A percentile compares a stretch with the other conserved stretches of the same genome.
These are phyloP conservation scores for Erebia palarica DNA, from an alignment of 2,888 invertebrate genomes.

Conservation along the genomic window DNA sequence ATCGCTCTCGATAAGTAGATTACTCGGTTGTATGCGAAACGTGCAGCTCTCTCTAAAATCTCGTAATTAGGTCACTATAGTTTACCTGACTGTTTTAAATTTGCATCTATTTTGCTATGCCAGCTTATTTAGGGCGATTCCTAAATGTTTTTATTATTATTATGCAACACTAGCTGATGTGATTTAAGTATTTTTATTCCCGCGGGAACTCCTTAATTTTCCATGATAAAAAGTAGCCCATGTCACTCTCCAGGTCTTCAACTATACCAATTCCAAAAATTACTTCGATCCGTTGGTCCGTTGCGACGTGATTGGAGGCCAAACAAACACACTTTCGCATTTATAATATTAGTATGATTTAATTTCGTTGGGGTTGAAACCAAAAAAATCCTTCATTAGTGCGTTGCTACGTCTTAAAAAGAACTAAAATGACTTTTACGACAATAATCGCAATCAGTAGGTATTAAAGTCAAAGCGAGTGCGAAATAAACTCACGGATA, in stretches of 20 bases:
- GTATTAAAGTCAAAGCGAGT: not conserved
- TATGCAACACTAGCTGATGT: too few relatives aligned
- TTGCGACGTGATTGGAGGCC: too few relatives aligned
- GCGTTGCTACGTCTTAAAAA: not conserved
- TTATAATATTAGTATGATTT: too few relatives aligned
- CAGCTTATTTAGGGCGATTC: not conserved
- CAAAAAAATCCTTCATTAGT: too few relatives aligned
- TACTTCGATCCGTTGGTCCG: too few relatives aligned
- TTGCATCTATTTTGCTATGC: slow-evolving; percentile 26
- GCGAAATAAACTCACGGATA: not conserved
- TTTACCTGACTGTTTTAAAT: slow-evolving; percentile 35
- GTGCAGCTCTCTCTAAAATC: slow-evolving; percentile 38
- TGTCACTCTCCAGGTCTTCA: too few relatives aligned
- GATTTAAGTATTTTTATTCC: too few relatives aligned
- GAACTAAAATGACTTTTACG: not conserved
- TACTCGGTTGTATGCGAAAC: slow-evolving; percentile 32
- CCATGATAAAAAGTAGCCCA: too few relatives aligned
- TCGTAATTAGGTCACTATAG: slow-evolving; percentile 38
- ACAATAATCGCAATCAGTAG: not conserved
- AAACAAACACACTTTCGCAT: too few relatives aligned
- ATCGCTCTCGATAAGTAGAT: slow-evolving; percentile 38
- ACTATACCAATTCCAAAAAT: too few relatives aligned
- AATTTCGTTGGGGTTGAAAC: too few relatives aligned
- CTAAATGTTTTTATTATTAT: not conserved
- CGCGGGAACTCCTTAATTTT: too few relatives aligned